A percentile compares a stretch with the other conserved stretches of the same genome.
Conservation (phyloP, 2,888 invertebrate species). For the Apomyelois bistriatella region DNA sequence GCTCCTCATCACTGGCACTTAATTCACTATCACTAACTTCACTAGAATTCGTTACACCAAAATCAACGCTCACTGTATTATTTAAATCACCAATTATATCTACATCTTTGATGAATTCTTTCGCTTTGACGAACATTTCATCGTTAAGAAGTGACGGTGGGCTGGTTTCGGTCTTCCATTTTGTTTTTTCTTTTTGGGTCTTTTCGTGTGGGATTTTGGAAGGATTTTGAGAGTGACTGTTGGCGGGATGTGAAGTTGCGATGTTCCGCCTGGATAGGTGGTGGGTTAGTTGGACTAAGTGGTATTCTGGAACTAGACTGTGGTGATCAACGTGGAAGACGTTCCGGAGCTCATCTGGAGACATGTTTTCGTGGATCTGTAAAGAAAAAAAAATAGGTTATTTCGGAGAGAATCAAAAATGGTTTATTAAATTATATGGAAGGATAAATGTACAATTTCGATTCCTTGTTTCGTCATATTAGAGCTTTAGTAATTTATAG, state of each 20-base stretch:
- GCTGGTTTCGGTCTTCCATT: slow-evolving; percentile 48
- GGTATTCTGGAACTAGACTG: slow-evolving; percentile 90
- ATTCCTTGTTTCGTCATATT: too few species aligned
- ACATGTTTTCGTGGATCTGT: slow-evolving; percentile 95
- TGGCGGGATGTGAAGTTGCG: slow-evolving; percentile 46
- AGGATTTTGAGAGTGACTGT: slow-evolving; percentile 38
- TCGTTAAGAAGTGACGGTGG: slow-evolving; percentile 67
- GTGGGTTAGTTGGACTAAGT: slow-evolving; percentile 88
- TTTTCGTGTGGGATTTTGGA: slow-evolving; percentile 66
- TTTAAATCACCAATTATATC: slow-evolving; percentile 68
- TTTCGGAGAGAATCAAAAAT: too few species aligned
- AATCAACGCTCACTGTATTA: slow-evolving; percentile 64
- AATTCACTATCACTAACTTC: slow-evolving; percentile 50
- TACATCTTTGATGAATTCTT: slow-evolving; percentile 58
- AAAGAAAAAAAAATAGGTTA: slow-evolving; percentile 51
- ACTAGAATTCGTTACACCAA: slow-evolving; percentile 63
- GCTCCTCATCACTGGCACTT: slow-evolving; percentile 47
- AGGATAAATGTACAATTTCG: too few species aligned
- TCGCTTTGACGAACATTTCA: slow-evolving; percentile 66
- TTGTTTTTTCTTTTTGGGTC: slow-evolving; percentile 31
- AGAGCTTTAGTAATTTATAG: too few species aligned
- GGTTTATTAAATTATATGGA: too few species aligned
- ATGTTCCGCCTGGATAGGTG: slow-evolving; percentile 72
- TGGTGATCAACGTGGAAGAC: slow-evolving; percentile 92
- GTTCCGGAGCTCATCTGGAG: slow-evolving; percentile 87